A percentile compares a stretch with the other conserved stretches of the same genome.
Evolutionary conservation across 1,140 invertebrate genomes (phyloP).

Genomic region (Dendrolimus punctatus): DNA sequence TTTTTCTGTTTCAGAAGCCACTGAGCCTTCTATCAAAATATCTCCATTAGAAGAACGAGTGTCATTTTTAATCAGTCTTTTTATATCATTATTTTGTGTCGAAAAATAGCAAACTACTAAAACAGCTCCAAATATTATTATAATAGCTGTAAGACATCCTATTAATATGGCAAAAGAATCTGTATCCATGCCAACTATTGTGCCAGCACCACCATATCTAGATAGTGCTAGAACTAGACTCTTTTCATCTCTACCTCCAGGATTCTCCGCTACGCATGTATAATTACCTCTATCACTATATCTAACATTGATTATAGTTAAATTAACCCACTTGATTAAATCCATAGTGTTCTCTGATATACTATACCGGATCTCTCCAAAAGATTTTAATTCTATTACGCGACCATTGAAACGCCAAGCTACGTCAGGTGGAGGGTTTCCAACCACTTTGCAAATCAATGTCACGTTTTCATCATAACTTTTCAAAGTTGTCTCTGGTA

Average conservation of each 20-base stretch:
- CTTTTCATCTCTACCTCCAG: conserved; percentile 84
- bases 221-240: conserved; percentile 79
- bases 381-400: conserved; percentile 73
- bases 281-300: conserved; percentile 89
- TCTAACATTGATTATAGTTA: conserved; percentile 81
- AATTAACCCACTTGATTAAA: conserved; percentile 79
- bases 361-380: conserved; percentile 70
- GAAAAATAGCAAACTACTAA: conserved; percentile 78
- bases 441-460: conserved; percentile 84
- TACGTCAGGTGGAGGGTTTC: conserved; percentile 83
- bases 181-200: conserved; percentile 52
- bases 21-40: conserved; percentile 72
- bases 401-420: conserved; percentile 80
- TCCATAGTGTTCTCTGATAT: conserved; percentile 66
- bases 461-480: conserved; percentile 80
- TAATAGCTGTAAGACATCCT: conserved; percentile 64
- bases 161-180: conserved; percentile 70
- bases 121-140: conserved; percentile 75
- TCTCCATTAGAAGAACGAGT: conserved; percentile 76
- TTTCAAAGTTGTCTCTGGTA: conserved; percentile 70
- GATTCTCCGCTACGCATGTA: conserved; percentile 88
- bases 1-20: conserved; percentile 81
- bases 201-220: conserved; percentile 58
- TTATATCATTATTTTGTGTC: conserved; percentile 73
- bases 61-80: conserved; percentile 74